Base-by-base conservation (phyloP, 2,888 invertebrate species). In the Neoitamus cyanurus region DNA sequence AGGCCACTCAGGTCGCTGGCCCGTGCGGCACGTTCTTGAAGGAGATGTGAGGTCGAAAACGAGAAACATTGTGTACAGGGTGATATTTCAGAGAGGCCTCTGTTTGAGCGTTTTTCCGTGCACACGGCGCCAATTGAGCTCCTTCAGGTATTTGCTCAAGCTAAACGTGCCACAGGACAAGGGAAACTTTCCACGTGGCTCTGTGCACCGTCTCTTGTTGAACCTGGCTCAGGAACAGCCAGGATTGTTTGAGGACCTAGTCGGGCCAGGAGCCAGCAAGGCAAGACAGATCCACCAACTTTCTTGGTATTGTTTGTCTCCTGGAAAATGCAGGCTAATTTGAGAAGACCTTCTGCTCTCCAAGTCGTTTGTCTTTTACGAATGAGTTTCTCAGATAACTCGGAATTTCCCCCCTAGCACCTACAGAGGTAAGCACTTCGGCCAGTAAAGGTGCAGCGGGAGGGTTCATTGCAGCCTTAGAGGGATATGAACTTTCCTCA, bases 251-350 rank as follows among this genome's bases (percentile, higher is more conserved):
- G 6, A 20, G 9, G 9, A 9, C 3, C 20, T 3, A 34, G 7
- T 20, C 2, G 58, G 58, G 31, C 31, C 20, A 20, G 20, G 1
- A 20, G 20, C 68, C 68, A 68, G 68, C 68, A 20, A 68, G 20
- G 20, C n/a, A 30, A 31, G 31, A 34, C 25, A 31, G 31, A 1
- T 72, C 31, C 13, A 72, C 34, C 30, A 34, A 72, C 34, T 2
- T 72, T 72, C 72, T 72, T 25, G 15, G 25, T 58, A 20, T 20
- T 58, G 9, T 58, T 58, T 58, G 25, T 42, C 34, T 46, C 42
- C 9, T 46, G 5, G 42, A 77, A 46, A 77, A 46, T 77, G n/a
- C 20, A 15, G 77, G 28, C 46, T 77, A 46, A 77, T 77, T 77
- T 25, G 28, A 77, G n/a, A 30, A 7, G 9, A 2, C n/a, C 46